These are phyloP conservation scores for Sclerurus mexicanus DNA, from an alignment of 2,113 vertebrate species.

Conservation along the genomic window DNA sequence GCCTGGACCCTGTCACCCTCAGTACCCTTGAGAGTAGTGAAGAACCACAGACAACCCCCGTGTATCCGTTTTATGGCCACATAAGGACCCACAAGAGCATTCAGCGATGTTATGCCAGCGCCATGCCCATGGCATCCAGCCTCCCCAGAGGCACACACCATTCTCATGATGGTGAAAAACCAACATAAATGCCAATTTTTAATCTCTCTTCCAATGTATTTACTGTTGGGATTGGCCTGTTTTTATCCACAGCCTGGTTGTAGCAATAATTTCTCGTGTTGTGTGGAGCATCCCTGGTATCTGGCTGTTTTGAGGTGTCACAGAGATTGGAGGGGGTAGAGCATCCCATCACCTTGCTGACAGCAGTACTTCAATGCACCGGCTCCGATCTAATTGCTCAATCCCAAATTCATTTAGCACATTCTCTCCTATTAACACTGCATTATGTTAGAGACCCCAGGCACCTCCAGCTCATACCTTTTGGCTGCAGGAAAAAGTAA, in stretches of 20 bases:
- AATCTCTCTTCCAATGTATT: accelerated
- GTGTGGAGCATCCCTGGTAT: background rate
- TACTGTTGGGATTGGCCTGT: accelerated
- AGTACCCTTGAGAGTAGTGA: background rate
- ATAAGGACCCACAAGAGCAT: background rate
- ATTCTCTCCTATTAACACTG: background rate
- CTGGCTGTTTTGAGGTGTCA: accelerated
- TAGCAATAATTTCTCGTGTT: too few relatives aligned
- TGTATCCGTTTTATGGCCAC: background rate
- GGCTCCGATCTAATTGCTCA: background rate
- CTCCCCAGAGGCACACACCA: accelerated
- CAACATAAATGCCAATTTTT: background rate
- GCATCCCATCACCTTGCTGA: background rate
- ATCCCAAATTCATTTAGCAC: background rate
- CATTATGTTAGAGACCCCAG: background rate
- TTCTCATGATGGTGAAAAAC: accelerated
- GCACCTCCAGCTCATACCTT: background rate
- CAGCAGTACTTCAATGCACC: background rate
- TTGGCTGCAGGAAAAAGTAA: background rate
- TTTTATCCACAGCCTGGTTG: background rate
- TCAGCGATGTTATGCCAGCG: accelerated
- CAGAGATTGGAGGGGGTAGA: background rate
- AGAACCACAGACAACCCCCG: background rate
- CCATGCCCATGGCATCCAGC: background rate
- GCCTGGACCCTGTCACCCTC: background rate